phyloP scores from a whole-genome alignment of 2,113 vertebrate genomes.

The Symphodus melops region DNA sequence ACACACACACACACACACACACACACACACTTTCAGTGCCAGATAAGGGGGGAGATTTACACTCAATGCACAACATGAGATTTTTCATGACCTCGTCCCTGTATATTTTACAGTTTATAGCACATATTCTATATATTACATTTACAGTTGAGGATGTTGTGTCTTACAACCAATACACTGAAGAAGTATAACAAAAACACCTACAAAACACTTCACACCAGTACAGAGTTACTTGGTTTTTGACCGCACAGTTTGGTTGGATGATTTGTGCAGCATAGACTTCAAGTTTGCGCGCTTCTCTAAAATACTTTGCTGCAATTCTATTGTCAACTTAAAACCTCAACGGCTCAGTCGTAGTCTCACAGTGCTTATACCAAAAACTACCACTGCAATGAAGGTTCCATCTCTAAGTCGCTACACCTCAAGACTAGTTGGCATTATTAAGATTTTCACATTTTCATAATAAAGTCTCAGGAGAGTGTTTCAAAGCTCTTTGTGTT shows the following conservation, averaged over 20 bases:
- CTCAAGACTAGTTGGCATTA: neutral
- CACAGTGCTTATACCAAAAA: neutral
- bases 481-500: neutral
- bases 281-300: neutral
- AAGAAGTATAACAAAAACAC: neutral
- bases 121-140: neutral
- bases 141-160: neutral
- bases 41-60: slow-evolving; percentile 19
- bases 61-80: slow-evolving; percentile 6
- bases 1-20: slow-evolving; percentile 8
- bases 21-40: slow-evolving; percentile 28
- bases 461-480: neutral
- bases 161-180: neutral
- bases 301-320: neutral
- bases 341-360: slow-evolving; percentile 34
- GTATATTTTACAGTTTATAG: neutral
- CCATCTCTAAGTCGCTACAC: neutral
- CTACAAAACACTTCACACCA: neutral
- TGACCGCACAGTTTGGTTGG: neutral
- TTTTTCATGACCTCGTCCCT: slow-evolving; percentile 18
- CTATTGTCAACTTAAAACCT: slow-evolving; percentile 4
- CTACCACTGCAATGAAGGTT: neutral
- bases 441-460: neutral
- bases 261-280: neutral
- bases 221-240: neutral